Evolutionary conservation across 2,113 vertebrate genomes (phyloP).

Genomic region (Clarias macrocephalus): DNA sequence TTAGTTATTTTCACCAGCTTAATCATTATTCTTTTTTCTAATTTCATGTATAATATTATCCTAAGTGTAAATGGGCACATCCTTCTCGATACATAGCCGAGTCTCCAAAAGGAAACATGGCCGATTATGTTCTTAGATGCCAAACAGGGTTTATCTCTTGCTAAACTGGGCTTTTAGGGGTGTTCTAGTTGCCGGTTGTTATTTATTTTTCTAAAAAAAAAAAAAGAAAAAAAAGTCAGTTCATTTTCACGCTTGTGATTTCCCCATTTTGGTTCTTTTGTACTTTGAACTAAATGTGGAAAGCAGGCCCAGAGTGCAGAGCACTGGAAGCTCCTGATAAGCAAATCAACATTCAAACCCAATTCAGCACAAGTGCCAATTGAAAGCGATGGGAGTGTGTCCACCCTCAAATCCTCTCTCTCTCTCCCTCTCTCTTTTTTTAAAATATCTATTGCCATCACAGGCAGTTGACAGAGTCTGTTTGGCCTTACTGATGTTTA

Average conservation of each 20-base stretch:
- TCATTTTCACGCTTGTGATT: slow-evolving; percentile 34
- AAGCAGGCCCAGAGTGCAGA: slow-evolving; percentile 30
- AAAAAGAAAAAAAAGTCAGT: slow-evolving; percentile 40
- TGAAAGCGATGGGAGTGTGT: slow-evolving; percentile 38
- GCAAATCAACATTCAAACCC: slow-evolving; percentile 46
- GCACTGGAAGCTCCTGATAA: slow-evolving; percentile 45
- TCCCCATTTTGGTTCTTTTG: slow-evolving; percentile 25
- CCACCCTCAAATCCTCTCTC: neutral
- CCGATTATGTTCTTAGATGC: neutral
- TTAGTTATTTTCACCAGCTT: slow-evolving; percentile 9
- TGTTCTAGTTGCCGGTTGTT: slow-evolving; percentile 30
- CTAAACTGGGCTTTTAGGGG: slow-evolving; percentile 24
- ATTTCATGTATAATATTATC: neutral
- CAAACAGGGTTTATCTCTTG: slow-evolving; percentile 23
- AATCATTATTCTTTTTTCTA: neutral
- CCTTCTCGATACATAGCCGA: neutral
- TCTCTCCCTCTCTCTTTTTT: neutral
- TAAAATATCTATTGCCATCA: slow-evolving; percentile 43
- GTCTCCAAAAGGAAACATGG: neutral
- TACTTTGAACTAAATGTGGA: slow-evolving; percentile 45
- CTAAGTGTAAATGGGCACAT: neutral
- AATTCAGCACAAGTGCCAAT: slow-evolving; percentile 31
- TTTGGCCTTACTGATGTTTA: slow-evolving; percentile 52
- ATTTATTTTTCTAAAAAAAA: slow-evolving; percentile 24
- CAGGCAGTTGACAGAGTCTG: slow-evolving; percentile 39